These are phyloP conservation scores for Emydocephalus ijimae DNA, from an alignment of 2,113 vertebrate species.

Conservation along the genomic window DNA sequence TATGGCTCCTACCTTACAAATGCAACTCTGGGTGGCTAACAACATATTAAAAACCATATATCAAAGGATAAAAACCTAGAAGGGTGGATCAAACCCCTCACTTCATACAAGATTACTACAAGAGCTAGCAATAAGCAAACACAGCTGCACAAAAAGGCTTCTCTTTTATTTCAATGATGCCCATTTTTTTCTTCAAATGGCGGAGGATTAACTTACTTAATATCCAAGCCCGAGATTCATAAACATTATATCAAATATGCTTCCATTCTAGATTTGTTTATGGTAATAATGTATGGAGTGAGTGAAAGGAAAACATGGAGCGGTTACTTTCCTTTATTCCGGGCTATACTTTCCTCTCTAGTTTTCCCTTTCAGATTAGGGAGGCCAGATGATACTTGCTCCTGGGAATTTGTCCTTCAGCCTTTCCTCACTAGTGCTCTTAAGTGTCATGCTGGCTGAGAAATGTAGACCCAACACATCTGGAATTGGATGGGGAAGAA, in stretches of 20 bases:
- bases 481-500: background rate
- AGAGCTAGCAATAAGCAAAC: background rate
- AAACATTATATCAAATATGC: background rate
- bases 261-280: background rate
- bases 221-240: background rate
- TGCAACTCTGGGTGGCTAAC: background rate
- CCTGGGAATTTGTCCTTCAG: background rate
- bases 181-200: background rate
- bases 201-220: background rate
- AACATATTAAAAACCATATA: background rate
- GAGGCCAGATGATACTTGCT: background rate
- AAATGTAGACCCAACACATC: background rate
- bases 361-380: background rate
- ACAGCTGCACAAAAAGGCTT: background rate
- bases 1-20: background rate
- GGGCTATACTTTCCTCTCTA: background rate
- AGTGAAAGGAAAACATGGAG: background rate
- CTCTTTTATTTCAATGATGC: background rate
- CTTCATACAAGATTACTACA: background rate
- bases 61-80: background rate
- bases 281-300: background rate
- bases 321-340: background rate
- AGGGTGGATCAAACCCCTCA: background rate
- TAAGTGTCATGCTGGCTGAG: background rate
- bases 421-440: background rate